These are phyloP conservation scores for Neostethus bicornis DNA, from an alignment of 2,797 vertebrate genomes.

Conservation along the genomic window DNA sequence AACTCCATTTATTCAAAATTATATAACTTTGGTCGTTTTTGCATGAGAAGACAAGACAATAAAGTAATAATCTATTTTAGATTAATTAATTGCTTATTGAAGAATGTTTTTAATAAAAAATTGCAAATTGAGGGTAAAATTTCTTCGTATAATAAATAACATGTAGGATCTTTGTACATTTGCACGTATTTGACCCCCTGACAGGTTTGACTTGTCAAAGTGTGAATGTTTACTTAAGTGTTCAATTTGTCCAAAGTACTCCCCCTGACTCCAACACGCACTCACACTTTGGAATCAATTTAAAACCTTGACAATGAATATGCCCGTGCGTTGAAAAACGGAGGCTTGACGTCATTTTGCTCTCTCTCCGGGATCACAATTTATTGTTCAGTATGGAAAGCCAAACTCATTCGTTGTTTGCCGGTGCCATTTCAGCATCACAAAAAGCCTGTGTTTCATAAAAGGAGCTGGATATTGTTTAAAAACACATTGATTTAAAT, in stretches of 20 bases:
- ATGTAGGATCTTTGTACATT: neutral
- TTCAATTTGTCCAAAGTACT: conserved; percentile 12
- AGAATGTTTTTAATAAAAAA: neutral
- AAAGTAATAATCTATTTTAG: neutral
- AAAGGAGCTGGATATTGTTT: conserved; percentile 35
- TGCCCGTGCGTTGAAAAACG: conserved; percentile 58
- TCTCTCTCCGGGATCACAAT: conserved; percentile 58
- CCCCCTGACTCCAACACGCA: conserved; percentile 18
- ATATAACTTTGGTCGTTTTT: neutral
- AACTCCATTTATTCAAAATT: too few relatives aligned
- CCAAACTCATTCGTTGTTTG: conserved; percentile 46
- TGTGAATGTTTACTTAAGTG: conserved; percentile 15
- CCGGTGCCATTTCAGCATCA: conserved; percentile 53
- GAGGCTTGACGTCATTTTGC: conserved; percentile 67
- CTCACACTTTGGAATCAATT: conserved; percentile 31
- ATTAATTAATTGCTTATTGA: neutral
- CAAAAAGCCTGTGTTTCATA: conserved; percentile 39
- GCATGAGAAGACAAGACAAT: neutral
- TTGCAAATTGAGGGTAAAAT: neutral
- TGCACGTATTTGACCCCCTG: neutral
- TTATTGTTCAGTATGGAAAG: conserved; percentile 62
- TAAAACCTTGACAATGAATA: conserved; percentile 63
- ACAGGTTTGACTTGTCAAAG: conserved; percentile 25
- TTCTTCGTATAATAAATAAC: conserved; percentile 5
- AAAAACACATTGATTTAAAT: conserved; percentile 46